Evolutionary conservation across 2,888 invertebrate species (phyloP).

Genomic region (Xylota sylvarum): DNA sequence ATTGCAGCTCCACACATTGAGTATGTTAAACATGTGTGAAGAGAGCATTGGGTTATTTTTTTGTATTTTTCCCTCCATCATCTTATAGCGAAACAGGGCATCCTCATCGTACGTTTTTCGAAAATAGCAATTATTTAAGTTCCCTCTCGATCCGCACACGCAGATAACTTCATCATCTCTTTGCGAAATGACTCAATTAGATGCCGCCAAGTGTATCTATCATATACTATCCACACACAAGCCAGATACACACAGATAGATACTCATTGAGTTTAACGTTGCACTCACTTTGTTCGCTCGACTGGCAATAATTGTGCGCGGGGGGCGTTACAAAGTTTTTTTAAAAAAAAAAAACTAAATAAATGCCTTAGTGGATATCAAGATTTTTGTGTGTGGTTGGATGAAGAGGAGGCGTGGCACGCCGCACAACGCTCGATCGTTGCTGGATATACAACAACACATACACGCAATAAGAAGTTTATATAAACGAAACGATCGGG

Average conservation of each 20-base stretch:
- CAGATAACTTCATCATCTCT: conserved; percentile 70
- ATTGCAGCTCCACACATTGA: conserved; percentile 79
- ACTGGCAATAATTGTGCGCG: conserved; percentile 60
- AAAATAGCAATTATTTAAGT: conserved; percentile 70
- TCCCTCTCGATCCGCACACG: conserved; percentile 48
- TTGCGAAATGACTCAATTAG: conserved; percentile 80
- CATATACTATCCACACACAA: background rate
- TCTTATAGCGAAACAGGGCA: background rate
- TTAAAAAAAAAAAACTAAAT: conserved; percentile 19
- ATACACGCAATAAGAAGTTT: conserved; percentile 3
- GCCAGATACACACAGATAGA: conserved; percentile 22
- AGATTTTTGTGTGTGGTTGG: conserved; percentile 70
- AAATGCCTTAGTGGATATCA: conserved; percentile 59
- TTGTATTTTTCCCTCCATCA: conserved; percentile 3
- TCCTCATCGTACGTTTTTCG: conserved; percentile 19
- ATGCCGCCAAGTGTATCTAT: conserved; percentile 64
- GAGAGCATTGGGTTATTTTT: conserved; percentile 44
- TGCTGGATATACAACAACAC: conserved; percentile 25
- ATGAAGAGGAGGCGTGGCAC: conserved; percentile 66
- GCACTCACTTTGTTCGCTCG: conserved; percentile 45
- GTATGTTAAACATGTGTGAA: conserved; percentile 78
- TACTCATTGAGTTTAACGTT: conserved; percentile 56
- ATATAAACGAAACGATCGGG: background rate
- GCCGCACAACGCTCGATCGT: conserved; percentile 29
- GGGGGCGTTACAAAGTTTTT: conserved; percentile 46